Base-by-base conservation (phyloP, 2,797 vertebrate species). In the Propithecus perrieri region DNA sequence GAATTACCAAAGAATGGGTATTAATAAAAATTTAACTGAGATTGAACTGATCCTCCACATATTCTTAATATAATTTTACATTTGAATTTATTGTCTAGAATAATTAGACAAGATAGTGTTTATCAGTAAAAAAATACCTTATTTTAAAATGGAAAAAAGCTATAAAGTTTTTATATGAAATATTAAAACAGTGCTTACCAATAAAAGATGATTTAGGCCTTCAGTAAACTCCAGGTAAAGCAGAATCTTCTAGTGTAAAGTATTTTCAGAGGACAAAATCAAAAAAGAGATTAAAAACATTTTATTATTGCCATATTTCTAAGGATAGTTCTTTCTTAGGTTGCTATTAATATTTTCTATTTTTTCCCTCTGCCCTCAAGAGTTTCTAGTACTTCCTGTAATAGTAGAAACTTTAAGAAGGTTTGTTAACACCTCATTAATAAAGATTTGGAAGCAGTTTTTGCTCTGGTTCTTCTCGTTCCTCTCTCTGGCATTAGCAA, bases 201-300 rank as follows among this genome's bases (percentile, higher is more conserved):
- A 93, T 95, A 83, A 92, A 94, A 55, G 61, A 72, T 94, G 79
- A 97, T 55, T 96, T 90, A 97, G 72, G 50, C 46, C 97, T 98
- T 95, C 89, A 88, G 96, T 95, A 98, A 98, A 97, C 84, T 96
- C 59, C 97, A 92, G 79, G 87, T 93, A 97, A 96, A 97, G 94
- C 48, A 83, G 55, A 91, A 75, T 95, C 84, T 97, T 91, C 69
- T n/a, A 10, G 72, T 50, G 74, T 80, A 53, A 97, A 97, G 10
- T 86, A 94, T 89, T 97, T 97, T 95, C 90, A 97, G 93, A 89
- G 50, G 46, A 95, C 74, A 83, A 97, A 88, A 95, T 61, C 79
- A 57, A 98, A 98, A 78, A 85, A 91, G 80, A 97, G 55, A 22
- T 13, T 94, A 46, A 80, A 80, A 93, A 80, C 2, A 1, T 95